Base-by-base conservation (phyloP, 2,797 vertebrate genomes). In the Pitangus sulphuratus region DNA sequence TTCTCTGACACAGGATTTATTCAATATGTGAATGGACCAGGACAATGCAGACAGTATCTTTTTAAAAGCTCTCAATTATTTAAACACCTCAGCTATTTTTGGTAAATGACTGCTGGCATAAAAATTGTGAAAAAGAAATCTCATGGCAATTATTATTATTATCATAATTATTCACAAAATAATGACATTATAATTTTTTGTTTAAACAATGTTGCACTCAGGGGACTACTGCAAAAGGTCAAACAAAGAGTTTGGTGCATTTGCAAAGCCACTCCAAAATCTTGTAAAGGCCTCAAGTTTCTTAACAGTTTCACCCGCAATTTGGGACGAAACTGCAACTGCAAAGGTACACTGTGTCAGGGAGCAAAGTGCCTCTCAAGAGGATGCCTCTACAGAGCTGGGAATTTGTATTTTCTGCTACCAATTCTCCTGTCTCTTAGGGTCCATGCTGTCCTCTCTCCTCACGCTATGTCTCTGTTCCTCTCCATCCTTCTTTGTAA, bases 161-260 rank as follows among this genome's bases (percentile, higher is more conserved):
- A 31, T 37, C 28, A 26, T 30, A 16, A 84, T 62, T 81, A 68
- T 68, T 95, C 35, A 71, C 37, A 84, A 93, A 90, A 93, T 65
- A 95, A 33, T 30, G 12, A 39, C 44, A 64, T 39, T 30, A 62
- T 53, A 74, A 48, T 75, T 90, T 81, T 90, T 83, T 80, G 3
- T 87, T 89, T 87, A 85, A 91, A 92, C 76, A 95, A 87, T 93
- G 39, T 53, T 95, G 62, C 60, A 61, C 87, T 66, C 30, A 26
- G 9, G 53, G 47, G 51, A 70, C 74, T 81, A 88, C 53, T 91
- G 40, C n/a, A 72, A 91, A 92, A 95, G 84, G 84, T 91, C 91
- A 94, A 57, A 91, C 57, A 91, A 94, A 96, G 83, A 72, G 45
- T 95, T 91, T 78, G 25, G 44, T 92, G 35, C 57, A 44, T 45